These are phyloP conservation scores for Melanostoma scalare DNA, from an alignment of 2,888 invertebrate genomes.

Conservation along the genomic window DNA sequence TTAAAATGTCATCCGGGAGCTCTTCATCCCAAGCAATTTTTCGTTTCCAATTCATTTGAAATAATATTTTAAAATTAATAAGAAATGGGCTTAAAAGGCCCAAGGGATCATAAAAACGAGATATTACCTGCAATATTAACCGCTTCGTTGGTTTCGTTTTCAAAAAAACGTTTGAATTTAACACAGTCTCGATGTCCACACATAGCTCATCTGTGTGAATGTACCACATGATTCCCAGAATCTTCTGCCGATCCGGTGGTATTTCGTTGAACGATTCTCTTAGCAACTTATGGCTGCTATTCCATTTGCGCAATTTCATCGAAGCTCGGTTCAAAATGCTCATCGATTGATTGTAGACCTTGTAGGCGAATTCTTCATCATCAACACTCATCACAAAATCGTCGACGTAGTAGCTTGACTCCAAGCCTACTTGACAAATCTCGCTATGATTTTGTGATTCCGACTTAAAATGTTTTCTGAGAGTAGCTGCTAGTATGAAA, in stretches of 20 bases:
- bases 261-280: background rate
- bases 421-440: constrained; percentile 4
- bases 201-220: constrained; percentile 29
- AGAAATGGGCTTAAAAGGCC: constrained; percentile 9
- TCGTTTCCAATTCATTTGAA: constrained; percentile 1
- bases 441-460: background rate
- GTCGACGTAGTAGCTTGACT: constrained; percentile 16
- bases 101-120: constrained; percentile 16
- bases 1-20: background rate
- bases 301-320: constrained; percentile 20
- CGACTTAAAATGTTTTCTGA: background rate
- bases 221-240: constrained; percentile 25
- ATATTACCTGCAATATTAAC: constrained; percentile 23
- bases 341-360: background rate
- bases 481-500: constrained; percentile 17
- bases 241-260: no score
- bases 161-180: background rate
- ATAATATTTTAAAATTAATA: constrained; percentile 9
- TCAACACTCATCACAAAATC: constrained; percentile 17
- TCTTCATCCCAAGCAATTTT: constrained; percentile 2
- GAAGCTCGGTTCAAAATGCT: constrained; percentile 2
- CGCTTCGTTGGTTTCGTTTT: constrained; percentile 16
- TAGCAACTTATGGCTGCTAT: constrained; percentile 6
- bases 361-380: background rate
- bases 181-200: constrained; percentile 22